Evolutionary conservation across 2,888 invertebrate genomes (phyloP), one percentile per base, ranked within the genome.

Genomic region (Drosophila prolongata): DNA sequence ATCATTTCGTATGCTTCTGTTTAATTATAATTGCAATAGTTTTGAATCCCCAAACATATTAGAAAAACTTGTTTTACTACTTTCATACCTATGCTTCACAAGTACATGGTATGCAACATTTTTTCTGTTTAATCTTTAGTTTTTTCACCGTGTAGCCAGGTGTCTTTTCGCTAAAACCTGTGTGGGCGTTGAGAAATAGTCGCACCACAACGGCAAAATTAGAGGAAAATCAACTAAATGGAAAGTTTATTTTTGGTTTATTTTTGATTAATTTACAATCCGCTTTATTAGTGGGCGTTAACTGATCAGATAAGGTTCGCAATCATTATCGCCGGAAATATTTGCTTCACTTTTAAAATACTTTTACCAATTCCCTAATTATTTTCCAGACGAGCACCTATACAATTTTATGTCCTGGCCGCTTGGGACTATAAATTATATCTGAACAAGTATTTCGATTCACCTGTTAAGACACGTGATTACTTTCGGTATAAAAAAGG

Each of bases 231-330:
- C 19, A 46, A 46, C 16, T 27, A 27, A 24, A 11, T 44, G 44
- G 24, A 53, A 35, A 53, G n/a, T 62, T 46, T 24, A 46, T 27
- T 40, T 62, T 46, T 40, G 9, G 14, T 10, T 53, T 24, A 10
- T 34, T 65, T 46, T 53, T 53, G 34, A 35, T 64, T 40, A 11
- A 64, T 65, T 65, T 53, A 64, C 38, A 38, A 44, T 35, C 24
- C 46, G 5, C 34, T 46, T 47, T 35, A 52, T 58, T 50, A 27
- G 35, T 44, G 52, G 52, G 42, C 40, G 68, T 30, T 58, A 52
- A 49, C 35, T 42, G 35, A 50, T 56, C 67, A 46, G 67, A 44
- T 57, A 43, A 19, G 57, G 57, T 10, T 35, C 2, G 13, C 24
- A 49, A 34, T 13, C 49, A 24, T 44, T 52, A 38, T 52, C 34